These are phyloP conservation scores for Agrochola macilenta DNA, from an alignment of 2,888 invertebrate genomes.

Conservation along the genomic window DNA sequence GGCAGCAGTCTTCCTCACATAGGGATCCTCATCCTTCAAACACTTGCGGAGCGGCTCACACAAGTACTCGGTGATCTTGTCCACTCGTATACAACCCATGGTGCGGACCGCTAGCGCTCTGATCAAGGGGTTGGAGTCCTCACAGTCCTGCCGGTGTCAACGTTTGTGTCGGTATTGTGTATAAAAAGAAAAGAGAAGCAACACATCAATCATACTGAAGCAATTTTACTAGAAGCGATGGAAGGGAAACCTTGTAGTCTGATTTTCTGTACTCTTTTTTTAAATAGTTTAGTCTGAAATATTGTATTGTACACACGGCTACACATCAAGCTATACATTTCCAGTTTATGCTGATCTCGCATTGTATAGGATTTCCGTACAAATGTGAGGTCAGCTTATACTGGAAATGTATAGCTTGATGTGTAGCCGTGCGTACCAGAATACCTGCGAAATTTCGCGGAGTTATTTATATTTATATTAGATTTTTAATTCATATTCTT, in stretches of 20 bases:
- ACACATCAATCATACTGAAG: slow-evolving; percentile 83
- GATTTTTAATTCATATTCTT: no score
- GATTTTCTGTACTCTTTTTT: not conserved
- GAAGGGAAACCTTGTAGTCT: slow-evolving; percentile 50
- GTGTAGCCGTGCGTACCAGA: no score
- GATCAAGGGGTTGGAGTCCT: slow-evolving; percentile 99
- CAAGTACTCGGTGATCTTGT: slow-evolving; percentile 99
- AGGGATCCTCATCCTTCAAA: slow-evolving; percentile 98
- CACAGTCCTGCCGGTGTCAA: slow-evolving; percentile 95
- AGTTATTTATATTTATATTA: no score
- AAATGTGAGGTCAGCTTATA: no score
- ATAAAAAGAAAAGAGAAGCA: slow-evolving; percentile 80
- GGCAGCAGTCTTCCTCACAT: slow-evolving; percentile 99
- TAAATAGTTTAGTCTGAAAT: not conserved
- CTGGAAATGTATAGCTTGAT: no score
- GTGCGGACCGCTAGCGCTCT: slow-evolving; percentile 99
- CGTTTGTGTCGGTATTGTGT: slow-evolving; percentile 76
- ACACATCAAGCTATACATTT: no score
- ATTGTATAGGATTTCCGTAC: no score
- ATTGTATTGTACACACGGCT: not conserved
- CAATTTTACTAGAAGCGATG: slow-evolving; percentile 80
- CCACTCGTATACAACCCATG: slow-evolving; percentile 99
- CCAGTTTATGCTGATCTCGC: no score
- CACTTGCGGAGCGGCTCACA: slow-evolving; percentile 99
- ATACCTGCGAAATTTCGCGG: no score